Evolutionary conservation across 2,113 vertebrate species (phyloP), one percentile per base, ranked within the genome.

Genomic region (Helogale parvula): DNA sequence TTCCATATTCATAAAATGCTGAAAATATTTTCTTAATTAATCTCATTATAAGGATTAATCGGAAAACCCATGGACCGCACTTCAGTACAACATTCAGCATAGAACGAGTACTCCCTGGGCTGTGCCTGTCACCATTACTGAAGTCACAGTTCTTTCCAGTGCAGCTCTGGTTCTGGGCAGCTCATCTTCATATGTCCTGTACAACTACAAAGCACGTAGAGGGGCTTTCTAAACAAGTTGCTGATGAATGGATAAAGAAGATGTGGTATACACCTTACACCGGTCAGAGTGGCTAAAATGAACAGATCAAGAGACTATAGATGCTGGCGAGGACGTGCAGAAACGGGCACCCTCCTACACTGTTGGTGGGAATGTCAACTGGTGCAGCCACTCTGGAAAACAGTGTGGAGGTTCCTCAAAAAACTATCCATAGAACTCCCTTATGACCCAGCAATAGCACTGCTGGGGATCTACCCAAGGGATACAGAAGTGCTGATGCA

Each of bases 1-100:
- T 91, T 91, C n/a, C 47, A 88, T 74, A 87, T 45, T 93, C 81
- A 97, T 52, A 87, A 94, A 88, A 79, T 60, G 8, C 33, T 72
- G 23, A 93, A 84, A 88, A 91, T 72, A 71, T 35, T 38, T 76
- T 76, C 45, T 38, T 76, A 81, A 86, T 85, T 83, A 88, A 80
- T 80, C 38, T 19, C 79, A 52, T 45, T 76, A 52, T 38, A 80
- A 52, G 54, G 47, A 80, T 38, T 45, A 47, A 69, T 38, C 47
- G 71, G 72, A 77, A 88, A 86, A 94, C 92, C 35, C 86, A 45
- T 2, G 16, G 10, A 52, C 66, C 15, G 9, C 50, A 66, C 29
- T 8, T 90, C 5, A 65, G 72, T 52, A 65, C 33, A 31, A 33
- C 63, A 25, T 66, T 92, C 7, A 50, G 72, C 63, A 63, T 0